Evolutionary conservation across 2,113 vertebrate genomes (phyloP), one percentile per base, ranked within the genome.

Genomic region (Zootoca vivipara): DNA sequence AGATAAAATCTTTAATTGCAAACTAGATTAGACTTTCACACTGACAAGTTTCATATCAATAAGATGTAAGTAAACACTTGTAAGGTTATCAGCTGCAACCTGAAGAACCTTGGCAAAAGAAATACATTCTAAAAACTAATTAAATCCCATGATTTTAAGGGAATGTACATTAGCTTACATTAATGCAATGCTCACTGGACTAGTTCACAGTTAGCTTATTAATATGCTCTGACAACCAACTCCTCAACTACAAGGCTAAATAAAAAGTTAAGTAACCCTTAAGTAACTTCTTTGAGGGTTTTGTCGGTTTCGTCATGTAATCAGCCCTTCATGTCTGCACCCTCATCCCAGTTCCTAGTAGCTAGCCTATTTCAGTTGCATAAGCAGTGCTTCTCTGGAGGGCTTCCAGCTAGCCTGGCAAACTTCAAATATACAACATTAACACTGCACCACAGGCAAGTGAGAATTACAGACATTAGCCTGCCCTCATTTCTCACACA

Each of bases 401-500:
- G 42, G 89, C 80, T 96, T 80, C 26, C 83, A 75, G 78, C n/a
- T 78, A 70, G 82, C 82, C 38, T 0, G 78, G 18, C 26, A 88
- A 87, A 86, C 89, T 38, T 1, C 0, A 83, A 77, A 90, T 83
- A 52, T 33, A 18, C 86, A 75, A 88, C 89, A 78, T 91, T 92
- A 95, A 88, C 90, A 72, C 1, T 0, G 30, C 83, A 73, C 10
- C 38, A 77, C 83, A 56, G 92, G 81, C 92, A 92, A 86, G 90
- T 75, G 91, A 83, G 90, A 91, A 92, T 8, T 42, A 82, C 78
- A 92, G 90, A 92, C 52, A 4, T 0, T 13, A 90, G 82, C 78
- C 79, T 92, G 85, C 87, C 93, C 92, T 93, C 38, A 1, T 93
- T 96, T 93, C 93, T 86, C 93, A 91, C 90, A 91, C 86, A 30